Base-by-base conservation (phyloP, 2,113 vertebrate species). In the Ochotona curzoniae region DNA sequence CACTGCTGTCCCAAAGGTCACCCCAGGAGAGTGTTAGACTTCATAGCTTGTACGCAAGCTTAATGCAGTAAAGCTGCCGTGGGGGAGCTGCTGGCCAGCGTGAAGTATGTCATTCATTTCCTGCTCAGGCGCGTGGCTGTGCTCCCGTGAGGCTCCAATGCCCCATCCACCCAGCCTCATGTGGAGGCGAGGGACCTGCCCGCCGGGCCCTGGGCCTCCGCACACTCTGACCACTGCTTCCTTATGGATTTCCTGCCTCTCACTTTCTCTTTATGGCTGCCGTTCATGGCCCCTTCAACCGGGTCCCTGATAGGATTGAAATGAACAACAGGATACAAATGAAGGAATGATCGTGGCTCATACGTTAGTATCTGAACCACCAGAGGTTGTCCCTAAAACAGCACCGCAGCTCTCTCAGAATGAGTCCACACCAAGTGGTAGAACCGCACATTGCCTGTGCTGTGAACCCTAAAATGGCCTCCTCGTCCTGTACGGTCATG, bases 51-150 rank as follows among this genome's bases (percentile, higher is more conserved):
- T 26, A 83, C 83, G 32, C 90, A 90, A 80, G 51, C 60, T 93
- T 80, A 79, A 74, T 69, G 60, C 10, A 93, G n/a, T 71, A 75
- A 94, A 93, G 73, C 35, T 83, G 30, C 61, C 63, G 63, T 35
- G 49, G n/a, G 63, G 7, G 54, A 11, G 26, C 49, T 80, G 66
- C 13, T 82, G 14, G 71, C 30, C 18, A 76, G 26, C 0, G 32
- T 89, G 63, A 94, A 86, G 78, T 71, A 64, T 12, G 14, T 49
- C 76, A 80, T 54, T 87, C 51, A 71, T 93, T 47, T 83, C 20
- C 93, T 69, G 87, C 20, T 66, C n/a, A 70, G 63, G 21, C n/a
- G 67, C 60, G 76, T 74, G 79, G 26, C 54, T 90, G 60, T 18
- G n/a, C 83, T 67, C 20, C 64, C 74, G 47, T 49, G 63, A 13